A percentile compares a stretch with the other conserved stretches of the same genome.
Evolutionary conservation across 2,113 vertebrate species (phyloP).

Genomic region (Caloenas nicobarica): DNA sequence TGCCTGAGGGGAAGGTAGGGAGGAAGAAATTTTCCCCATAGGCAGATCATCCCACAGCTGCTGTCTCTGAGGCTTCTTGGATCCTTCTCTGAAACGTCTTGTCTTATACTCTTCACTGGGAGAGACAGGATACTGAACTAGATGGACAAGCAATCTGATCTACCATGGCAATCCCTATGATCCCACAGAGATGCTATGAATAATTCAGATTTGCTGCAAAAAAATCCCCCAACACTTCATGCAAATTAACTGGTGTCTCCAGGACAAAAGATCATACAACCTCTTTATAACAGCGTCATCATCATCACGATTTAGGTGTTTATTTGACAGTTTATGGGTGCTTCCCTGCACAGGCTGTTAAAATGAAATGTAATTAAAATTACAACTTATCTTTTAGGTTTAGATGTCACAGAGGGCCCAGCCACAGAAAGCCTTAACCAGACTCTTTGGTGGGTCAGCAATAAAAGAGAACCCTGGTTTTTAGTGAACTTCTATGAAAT

Average conservation of each 20-base stretch:
- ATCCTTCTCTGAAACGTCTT: conserved; percentile 56
- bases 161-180: conserved; percentile 44
- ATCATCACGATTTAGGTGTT: background rate
- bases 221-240: conserved; percentile 16
- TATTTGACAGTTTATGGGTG: conserved; percentile 27
- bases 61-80: conserved; percentile 33
- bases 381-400: background rate
- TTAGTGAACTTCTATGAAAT: background rate
- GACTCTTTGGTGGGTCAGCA: background rate
- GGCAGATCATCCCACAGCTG: conserved; percentile 26
- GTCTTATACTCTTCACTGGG: conserved; percentile 20
- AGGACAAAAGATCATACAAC: conserved; percentile 26
- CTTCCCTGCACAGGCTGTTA: background rate
- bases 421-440: conserved; percentile 6
- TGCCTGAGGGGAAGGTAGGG: conserved; percentile 32
- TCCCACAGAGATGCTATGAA: conserved; percentile 42
- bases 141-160: conserved; percentile 42
- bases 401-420: background rate
- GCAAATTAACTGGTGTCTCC: conserved; percentile 14
- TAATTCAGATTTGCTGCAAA: conserved; percentile 57
- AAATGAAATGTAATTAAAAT: conserved; percentile 18
- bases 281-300: conserved; percentile 12
- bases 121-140: conserved; percentile 39
- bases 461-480: background rate
- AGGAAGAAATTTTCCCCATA: conserved; percentile 5